Evolutionary conservation across 2,888 invertebrate genomes (phyloP), one percentile per base, ranked within the genome.

Genomic region (Tortrix viridana): DNA sequence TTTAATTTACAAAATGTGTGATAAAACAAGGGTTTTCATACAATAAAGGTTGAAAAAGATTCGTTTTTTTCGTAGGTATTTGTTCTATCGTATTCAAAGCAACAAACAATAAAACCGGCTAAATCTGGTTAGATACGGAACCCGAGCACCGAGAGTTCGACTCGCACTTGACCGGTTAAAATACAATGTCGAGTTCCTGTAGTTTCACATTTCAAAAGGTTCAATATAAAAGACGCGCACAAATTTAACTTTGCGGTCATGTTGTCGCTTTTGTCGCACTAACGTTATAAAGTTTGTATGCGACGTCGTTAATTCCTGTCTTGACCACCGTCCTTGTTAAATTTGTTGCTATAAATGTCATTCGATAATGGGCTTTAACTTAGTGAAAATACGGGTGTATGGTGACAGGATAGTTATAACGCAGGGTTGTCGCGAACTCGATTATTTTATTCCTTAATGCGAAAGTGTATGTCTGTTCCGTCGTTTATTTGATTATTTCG

Each of bases 371-470:
- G 50, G 50, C 50, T 46, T 56, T 62, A 62, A 62, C 62, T 38
- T 57, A 56, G 50, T 62, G 50, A 50, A 57, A 62, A 62, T 57
- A 62, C 62, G 62, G 52, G 46, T 62, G 56, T 57, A 46, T 50
- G 46, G 23, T 38, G 50, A 56, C 61, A 61, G 56, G 50, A 38
- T 7, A 1, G 19, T 9, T 23, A 16, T 50, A 18, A 18, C 22
- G 14, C 49, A 62, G 62, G 62, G 62, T 46, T 57, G 56, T 1
- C 56, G 20, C 20, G 14, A 20, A 37, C 19, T 1, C 6, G 5
- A 1, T 19, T 3, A 49, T 16, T 6, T 18, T 7, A 18, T 2
- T 2, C 0, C 14, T n/a, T 14, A 41, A 41, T 1, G 1, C 1
- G 5, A n/a, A 38, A n/a, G 6, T 26, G 5, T 5, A 26, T 4